Evolutionary conservation across 2,797 vertebrate species (phyloP).

Genomic region (Scarus forsteni): DNA sequence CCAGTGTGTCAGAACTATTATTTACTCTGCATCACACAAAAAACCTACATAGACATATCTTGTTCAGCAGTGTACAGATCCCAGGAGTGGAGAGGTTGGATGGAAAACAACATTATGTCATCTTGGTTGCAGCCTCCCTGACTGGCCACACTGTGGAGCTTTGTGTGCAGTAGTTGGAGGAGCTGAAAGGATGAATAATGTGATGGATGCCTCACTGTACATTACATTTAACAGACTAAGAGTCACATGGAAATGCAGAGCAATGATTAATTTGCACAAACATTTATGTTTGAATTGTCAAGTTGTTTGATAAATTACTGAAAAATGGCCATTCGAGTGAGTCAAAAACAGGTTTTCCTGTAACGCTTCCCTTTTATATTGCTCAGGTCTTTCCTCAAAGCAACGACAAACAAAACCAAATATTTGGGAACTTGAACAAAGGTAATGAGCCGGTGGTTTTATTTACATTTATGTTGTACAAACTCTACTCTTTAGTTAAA

Average conservation of each 20-base stretch:
- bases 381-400: too few relatives aligned
- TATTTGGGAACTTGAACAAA: neutral
- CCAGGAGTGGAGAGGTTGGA: constrained; percentile 49
- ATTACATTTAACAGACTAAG: neutral
- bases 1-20: constrained; percentile 30
- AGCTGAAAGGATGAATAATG: constrained; percentile 1
- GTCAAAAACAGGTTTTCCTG: too few relatives aligned
- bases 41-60: constrained; percentile 36
- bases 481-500: neutral
- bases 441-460: fast-evolving
- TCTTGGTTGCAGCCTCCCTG: constrained; percentile 61
- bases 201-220: constrained; percentile 10
- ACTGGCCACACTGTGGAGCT: constrained; percentile 77
- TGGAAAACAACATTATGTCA: constrained; percentile 75
- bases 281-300: too few relatives aligned
- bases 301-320: too few relatives aligned
- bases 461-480: neutral
- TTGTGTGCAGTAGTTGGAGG: constrained; percentile 66
- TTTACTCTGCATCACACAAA: constrained; percentile 28
- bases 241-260: neutral
- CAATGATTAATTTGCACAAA: too few relatives aligned
- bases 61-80: constrained; percentile 33
- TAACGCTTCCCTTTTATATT: too few relatives aligned
- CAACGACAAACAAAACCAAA: too few relatives aligned
- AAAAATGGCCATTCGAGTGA: too few relatives aligned